Base-by-base conservation (phyloP, 2,888 invertebrate genomes). In the Drosophila pegasa region DNA sequence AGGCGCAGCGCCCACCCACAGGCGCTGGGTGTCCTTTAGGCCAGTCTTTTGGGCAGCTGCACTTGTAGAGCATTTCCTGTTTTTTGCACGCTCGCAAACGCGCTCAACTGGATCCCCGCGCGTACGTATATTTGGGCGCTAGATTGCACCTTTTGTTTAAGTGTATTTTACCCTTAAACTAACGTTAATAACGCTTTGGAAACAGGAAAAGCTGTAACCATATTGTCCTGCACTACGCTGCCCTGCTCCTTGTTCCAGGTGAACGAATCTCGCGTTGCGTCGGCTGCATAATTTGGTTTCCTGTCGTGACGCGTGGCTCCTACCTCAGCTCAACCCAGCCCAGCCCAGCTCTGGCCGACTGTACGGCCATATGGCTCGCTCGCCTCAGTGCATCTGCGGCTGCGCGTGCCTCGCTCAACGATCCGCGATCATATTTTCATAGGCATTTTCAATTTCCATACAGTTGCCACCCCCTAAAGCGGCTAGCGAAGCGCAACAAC, bases 41-140 rank as follows among this genome's bases (percentile, higher is more conserved):
- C 48, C 48, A 48, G 64, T 54, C 70, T 47, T 22, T 37, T 40
- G 18, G 27, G 52, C 83, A 83, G 83, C 87, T 86, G 83, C 83
- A 84, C 83, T 84, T 84, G 83, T 84, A 86, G 83, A 84, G 83
- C 76, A 83, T 74, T 84, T 84, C 83, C 83, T 83, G 80, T 82
- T 78, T 80, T 67, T 84, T 82, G 86, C 82, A 83, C 84, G 84
- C 87, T 87, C 71, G 59, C 87, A 75, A 77, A 70, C 74, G 87
- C 87, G 84, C 84, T 84, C 87, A 84, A 84, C 84, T 87, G 84
- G 65, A 84, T 84, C 87, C 81, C 80, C 71, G 60, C 52, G 61
- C 9, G 9, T 47, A 12, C 8, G 18, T 27, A 18, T 14, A 6
- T 8, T 18, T 31, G 48, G 48, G 31, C 48, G 20, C 48, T 31